These are phyloP conservation scores for Nephrotoma appendiculata DNA, from an alignment of 2,888 invertebrate species.

Conservation along the genomic window DNA sequence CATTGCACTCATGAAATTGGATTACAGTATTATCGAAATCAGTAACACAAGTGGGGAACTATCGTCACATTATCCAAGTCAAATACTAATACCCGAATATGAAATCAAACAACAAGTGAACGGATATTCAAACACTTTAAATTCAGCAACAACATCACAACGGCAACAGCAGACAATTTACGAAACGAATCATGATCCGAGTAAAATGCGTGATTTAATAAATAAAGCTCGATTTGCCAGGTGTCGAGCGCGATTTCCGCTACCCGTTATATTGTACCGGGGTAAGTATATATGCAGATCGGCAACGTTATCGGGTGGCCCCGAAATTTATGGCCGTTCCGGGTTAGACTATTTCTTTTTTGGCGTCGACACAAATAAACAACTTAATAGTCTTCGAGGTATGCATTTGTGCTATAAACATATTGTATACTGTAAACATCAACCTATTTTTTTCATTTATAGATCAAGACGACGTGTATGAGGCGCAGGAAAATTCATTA, in stretches of 20 bases:
- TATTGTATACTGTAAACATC: not conserved
- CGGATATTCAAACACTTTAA: conserved; percentile 13
- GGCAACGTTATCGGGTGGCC: conserved; percentile 55
- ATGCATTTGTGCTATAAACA: not conserved
- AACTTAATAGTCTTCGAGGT: not conserved
- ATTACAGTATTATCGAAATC: conserved; percentile 49
- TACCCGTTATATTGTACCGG: conserved; percentile 61
- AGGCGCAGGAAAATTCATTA: conserved; percentile 16
- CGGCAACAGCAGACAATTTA: conserved; percentile 37
- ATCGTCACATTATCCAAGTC: conserved; percentile 55
- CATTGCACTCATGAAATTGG: conserved; percentile 45
- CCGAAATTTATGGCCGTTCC: conserved; percentile 57
- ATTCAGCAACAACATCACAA: conserved; percentile 18
- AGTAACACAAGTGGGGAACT: conserved; percentile 50
- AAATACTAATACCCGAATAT: conserved; percentile 47
- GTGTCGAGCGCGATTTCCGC: conserved; percentile 59
- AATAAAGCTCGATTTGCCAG: conserved; percentile 54
- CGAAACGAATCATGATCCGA: conserved; percentile 40
- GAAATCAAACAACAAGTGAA: conserved; percentile 24
- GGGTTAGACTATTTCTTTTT: conserved; percentile 33
- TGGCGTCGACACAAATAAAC: conserved; percentile 4
- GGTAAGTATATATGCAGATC: conserved; percentile 61
- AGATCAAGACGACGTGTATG: conserved; percentile 18
- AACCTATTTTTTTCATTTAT: not conserved
- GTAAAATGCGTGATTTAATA: conserved; percentile 46